phyloP scores from a whole-genome alignment of 2,888 invertebrate genomes.

The Odontocerum albicorne region DNA sequence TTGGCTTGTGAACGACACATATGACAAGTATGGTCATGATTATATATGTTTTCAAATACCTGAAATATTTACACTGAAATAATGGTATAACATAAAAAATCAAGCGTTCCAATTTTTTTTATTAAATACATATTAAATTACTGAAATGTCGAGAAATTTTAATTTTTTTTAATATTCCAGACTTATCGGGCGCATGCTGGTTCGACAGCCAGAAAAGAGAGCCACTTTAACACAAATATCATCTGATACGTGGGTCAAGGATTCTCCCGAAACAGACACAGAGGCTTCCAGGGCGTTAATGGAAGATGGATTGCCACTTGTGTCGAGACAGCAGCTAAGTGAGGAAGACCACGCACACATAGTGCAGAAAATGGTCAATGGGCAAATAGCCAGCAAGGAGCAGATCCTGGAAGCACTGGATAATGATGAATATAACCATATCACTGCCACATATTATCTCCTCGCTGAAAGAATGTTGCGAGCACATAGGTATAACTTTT shows the following conservation, averaged over 20 bases:
- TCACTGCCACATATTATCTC: constrained; percentile 97
- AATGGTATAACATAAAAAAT: no score
- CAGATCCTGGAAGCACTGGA: constrained; percentile 92
- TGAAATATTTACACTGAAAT: no score
- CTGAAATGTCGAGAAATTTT: no score
- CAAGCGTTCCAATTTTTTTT: no score
- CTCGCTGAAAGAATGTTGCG: constrained; percentile 91
- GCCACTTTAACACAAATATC: constrained; percentile 88
- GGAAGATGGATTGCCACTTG: constrained; percentile 75
- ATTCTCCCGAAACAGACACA: constrained; percentile 36
- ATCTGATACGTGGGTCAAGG: constrained; percentile 75
- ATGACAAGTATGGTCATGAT: no score
- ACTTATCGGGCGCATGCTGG: constrained; percentile 90
- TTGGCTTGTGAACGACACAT: no score
- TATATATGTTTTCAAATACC: no score
- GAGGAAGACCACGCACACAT: constrained; percentile 91
- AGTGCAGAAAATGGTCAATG: constrained; percentile 94
- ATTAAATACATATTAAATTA: no score
- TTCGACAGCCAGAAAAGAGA: constrained; percentile 89
- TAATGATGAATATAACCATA: constrained; percentile 95
- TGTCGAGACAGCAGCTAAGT: constrained; percentile 86
- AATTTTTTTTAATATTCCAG: constrained; percentile 52
- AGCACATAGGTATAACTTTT: constrained; percentile 68
- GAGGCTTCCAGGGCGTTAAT: constrained; percentile 45
- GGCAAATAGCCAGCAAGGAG: constrained; percentile 91